Evolutionary conservation across 2,113 vertebrate species (phyloP).

Genomic region (Austrofundulus limnaeus): DNA sequence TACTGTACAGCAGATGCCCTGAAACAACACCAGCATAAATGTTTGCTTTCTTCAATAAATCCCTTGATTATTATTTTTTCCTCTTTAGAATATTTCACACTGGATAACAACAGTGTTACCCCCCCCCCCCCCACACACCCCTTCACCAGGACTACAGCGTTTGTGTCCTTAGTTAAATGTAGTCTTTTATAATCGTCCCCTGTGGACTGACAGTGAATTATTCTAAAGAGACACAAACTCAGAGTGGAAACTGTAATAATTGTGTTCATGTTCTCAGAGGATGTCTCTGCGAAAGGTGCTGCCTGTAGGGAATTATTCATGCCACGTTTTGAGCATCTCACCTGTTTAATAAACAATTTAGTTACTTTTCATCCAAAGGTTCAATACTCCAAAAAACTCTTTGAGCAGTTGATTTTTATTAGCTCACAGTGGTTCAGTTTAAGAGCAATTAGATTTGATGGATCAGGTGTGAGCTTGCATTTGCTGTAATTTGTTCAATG

Average conservation of each 20-base stretch:
- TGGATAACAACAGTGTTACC: background rate
- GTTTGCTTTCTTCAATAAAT: conserved; percentile 46
- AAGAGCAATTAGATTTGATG: conserved; percentile 63
- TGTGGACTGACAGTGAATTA: conserved; percentile 31
- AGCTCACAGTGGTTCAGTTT: conserved; percentile 67
- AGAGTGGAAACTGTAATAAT: conserved; percentile 50
- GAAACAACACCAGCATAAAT: conserved; percentile 30
- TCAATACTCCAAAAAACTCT: conserved; percentile 66
- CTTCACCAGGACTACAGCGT: conserved; percentile 11
- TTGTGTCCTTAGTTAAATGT: conserved; percentile 34
- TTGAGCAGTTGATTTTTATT: conserved; percentile 66
- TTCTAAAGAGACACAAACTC: conserved; percentile 24
- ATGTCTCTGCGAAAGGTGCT: conserved; percentile 42
- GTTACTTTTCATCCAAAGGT: conserved; percentile 64
- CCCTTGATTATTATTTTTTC: conserved; percentile 33
- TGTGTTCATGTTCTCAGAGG: conserved; percentile 47
- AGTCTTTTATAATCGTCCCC: conserved; percentile 15
- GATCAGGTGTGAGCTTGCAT: conserved; percentile 43
- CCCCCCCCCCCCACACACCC: too few species aligned
- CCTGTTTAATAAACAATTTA: conserved; percentile 76
- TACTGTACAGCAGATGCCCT: conserved; percentile 11
- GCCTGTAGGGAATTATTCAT: conserved; percentile 57
- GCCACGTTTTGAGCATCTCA: conserved; percentile 57
- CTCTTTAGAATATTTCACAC: conserved; percentile 33
- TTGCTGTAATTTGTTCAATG: conserved; percentile 44